Base-by-base conservation (phyloP, 2,113 vertebrate genomes). In the Passer montanus region DNA sequence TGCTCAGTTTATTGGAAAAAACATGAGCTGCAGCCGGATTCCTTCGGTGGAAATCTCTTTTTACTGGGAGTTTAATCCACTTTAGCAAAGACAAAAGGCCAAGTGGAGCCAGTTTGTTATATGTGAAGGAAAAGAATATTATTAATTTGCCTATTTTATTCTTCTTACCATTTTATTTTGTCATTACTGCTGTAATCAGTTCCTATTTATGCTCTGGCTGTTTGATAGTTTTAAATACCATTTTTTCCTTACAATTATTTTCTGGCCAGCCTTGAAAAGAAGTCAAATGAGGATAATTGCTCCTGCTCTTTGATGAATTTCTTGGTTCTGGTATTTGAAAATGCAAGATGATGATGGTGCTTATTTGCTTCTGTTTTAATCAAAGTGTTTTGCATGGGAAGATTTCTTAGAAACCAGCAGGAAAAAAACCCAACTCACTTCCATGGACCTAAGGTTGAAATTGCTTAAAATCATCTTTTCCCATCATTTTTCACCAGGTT, bases 151-250 rank as follows among this genome's bases (percentile, higher is more conserved):
- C 59, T 43, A 3, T 92, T 92, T 88, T 76, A 66, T 78, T 70
- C 75, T 84, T 78, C 62, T 83, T 43, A 26, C 27, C 70, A 50
- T 73, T 87, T 91, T 63, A 30, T 92, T 93, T 95, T 88, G 55
- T 67, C 31, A 30, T 84, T 88, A 26, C 69, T 84, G 62, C 58
- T 93, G 84, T 69, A 94, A 94, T 97, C 87, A 92, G 85, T 81
- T 94, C 30, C 81, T 77, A 9, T 95, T 91, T 83, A 70, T 84
- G 50, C 82, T 41, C 11, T 35, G 24, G 44, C 53, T 87, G 20
- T 60, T 70, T 92, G 37, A 31, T 73, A 33, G 31, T 49, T 91
- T 94, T 66, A 64, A 83, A 88, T 70, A 52, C 50, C 80, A 78
- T 62, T 81, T 63, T 85, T 64, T 46, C 67, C 85, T 91, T 59